These are phyloP conservation scores for Netelia virgata DNA, from an alignment of 2,888 invertebrate genomes.

Conservation along the genomic window DNA sequence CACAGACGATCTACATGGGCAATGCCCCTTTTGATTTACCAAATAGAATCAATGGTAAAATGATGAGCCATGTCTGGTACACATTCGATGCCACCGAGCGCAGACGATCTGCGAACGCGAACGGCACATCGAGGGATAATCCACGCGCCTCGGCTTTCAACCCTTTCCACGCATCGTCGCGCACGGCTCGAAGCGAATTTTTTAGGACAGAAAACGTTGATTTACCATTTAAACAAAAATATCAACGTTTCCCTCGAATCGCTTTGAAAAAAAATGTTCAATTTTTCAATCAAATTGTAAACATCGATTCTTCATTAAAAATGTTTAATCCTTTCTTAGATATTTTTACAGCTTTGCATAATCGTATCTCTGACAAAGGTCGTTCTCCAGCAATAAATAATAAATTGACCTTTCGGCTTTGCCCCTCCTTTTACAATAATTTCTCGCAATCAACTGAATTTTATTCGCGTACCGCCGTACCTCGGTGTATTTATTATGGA, in stretches of 20 bases:
- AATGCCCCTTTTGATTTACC: constrained; percentile 73
- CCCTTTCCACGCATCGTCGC: constrained; percentile 45
- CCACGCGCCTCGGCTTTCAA: constrained; percentile 46
- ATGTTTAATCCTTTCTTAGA: no score
- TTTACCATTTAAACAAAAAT: background rate
- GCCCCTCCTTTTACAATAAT: background rate
- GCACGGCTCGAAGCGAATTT: background rate
- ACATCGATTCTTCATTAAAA: no score
- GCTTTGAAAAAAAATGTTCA: no score
- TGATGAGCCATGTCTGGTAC: constrained; percentile 62
- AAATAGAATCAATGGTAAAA: constrained; percentile 71
- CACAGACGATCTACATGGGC: constrained; percentile 55
- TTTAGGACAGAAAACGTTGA: background rate
- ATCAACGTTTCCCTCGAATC: background rate
- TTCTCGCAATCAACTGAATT: background rate
- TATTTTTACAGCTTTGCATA: no score
- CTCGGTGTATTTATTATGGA: constrained; percentile 11
- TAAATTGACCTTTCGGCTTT: background rate
- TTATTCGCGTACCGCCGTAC: constrained; percentile 8
- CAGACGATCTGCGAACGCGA: constrained; percentile 24
- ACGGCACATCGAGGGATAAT: constrained; percentile 43
- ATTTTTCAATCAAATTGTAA: no score
- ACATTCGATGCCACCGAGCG: constrained; percentile 30
- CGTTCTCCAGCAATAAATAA: constrained; percentile 20
- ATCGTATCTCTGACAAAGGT: background rate